Conservation (phyloP, 1,140 invertebrate species). For the Euura lappo region DNA sequence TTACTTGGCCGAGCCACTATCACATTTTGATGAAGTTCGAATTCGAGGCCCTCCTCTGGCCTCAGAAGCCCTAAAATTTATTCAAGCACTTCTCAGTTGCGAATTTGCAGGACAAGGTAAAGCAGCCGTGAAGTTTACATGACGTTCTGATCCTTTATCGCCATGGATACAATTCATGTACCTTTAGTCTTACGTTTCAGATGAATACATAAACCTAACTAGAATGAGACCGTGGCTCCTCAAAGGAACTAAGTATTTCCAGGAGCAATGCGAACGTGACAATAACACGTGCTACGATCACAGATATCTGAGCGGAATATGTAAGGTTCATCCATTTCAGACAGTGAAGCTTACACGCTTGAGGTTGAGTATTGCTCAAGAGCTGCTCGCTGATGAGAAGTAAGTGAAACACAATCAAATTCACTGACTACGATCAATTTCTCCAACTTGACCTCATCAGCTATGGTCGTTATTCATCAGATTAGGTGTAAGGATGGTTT, state of each 20-base stretch:
- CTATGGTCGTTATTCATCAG: conserved; percentile 52
- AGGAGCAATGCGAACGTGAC: conserved; percentile 78
- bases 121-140: conserved; percentile 43
- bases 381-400: conserved; percentile 75
- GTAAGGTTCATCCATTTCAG: conserved; percentile 84
- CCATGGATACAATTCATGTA: conserved; percentile 8
- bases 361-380: conserved; percentile 73
- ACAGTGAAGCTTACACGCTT: conserved; percentile 86
- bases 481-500: conserved; percentile 76
- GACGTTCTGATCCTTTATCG: background rate
- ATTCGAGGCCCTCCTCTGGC: no score
- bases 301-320: conserved; percentile 78
- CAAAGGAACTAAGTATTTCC: conserved; percentile 81
- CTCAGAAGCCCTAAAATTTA: no score
- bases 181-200: conserved; percentile 39
- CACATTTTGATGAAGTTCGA: no score
- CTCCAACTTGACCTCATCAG: no score
- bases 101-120: no score
- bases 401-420: conserved; percentile 52
- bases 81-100: no score
- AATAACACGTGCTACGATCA: conserved; percentile 77
- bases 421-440: no score
- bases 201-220: conserved; percentile 75
- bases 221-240: conserved; percentile 75
- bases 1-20: conserved; percentile 87